These are phyloP conservation scores for Lucilia cuprina DNA, from an alignment of 1,140 invertebrate genomes.

Conservation along the genomic window DNA sequence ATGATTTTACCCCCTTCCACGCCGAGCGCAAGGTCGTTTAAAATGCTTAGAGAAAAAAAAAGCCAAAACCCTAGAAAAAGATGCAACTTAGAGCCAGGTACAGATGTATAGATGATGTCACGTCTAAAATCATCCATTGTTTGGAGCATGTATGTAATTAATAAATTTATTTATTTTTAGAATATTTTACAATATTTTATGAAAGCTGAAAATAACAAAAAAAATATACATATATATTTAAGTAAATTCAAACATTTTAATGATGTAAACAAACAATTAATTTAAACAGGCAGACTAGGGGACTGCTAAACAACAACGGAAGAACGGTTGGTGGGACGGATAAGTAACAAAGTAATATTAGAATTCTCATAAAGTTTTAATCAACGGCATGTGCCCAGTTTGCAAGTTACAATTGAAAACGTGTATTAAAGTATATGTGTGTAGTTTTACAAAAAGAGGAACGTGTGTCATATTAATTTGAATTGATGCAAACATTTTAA, in stretches of 20 bases:
- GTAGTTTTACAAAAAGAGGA: background rate
- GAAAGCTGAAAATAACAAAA: background rate
- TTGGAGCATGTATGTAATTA: background rate
- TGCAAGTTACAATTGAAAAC: background rate
- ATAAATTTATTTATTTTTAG: conserved; percentile 12
- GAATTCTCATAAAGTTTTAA: background rate
- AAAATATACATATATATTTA: too few species aligned
- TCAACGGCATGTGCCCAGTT: background rate
- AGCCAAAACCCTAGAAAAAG: background rate
- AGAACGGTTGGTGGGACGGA: background rate
- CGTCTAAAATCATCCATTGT: background rate
- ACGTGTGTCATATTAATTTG: conserved; percentile 17
- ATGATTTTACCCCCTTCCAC: background rate
- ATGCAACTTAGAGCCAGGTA: background rate
- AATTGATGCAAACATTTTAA: background rate
- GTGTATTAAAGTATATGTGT: background rate
- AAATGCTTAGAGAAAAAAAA: background rate
- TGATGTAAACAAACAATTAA: background rate
- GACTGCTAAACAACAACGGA: background rate
- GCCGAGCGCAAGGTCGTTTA: conserved; percentile 19
- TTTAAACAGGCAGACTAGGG: background rate
- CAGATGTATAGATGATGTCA: background rate
- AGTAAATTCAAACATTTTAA: background rate
- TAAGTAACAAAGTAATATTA: background rate
- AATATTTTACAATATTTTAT: background rate